Base-by-base conservation (phyloP, 2,113 vertebrate genomes). In the Oxyura jamaicensis region DNA sequence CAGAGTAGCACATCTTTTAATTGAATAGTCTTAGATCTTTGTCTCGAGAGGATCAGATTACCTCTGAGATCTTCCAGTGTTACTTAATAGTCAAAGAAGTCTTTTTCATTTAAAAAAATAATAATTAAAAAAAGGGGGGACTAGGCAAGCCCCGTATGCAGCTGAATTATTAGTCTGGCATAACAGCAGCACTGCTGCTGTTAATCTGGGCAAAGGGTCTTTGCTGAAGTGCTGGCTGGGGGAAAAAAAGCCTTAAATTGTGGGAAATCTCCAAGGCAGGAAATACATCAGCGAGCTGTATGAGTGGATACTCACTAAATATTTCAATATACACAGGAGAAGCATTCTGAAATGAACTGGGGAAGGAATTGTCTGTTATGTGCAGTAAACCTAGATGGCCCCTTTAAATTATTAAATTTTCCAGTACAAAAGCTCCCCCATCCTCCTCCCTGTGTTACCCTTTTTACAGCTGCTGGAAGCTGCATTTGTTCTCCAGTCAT, bases 41-140 rank as follows among this genome's bases (percentile, higher is more conserved):
- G 33, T 74, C 79, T 83, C 13, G 11, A 71, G 82, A 53, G 65
- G 72, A 50, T 4, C 23, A 53, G 25, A 39, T 66, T 41, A 28
- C 25, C 31, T 77, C n/a, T 1, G 25, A 78, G 73, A 62, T 23
- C 7, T 94, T 60, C 8, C 16, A 36, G 65, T 67, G 41, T 66
- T 62, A 58, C 0, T 13, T 29, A 2, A 1, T 31, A 68, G 67
- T 26, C 1, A 12, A 31, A 50, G 28, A 42, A 53, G 18, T 5
- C 20, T 71, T 67, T 60, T 35, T 60, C 22, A 35, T 59, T 39
- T 39, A 5, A 36, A 35, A 31, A 82, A 41, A 63, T 15, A 39
- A 23, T 5, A 39, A 23, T 18, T 50, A 58, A 36, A 5, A 11
- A 11, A 50, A 36, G 60, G 66, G 46, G 18, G 39, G 11, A 19